A percentile compares a stretch with the other conserved stretches of the same genome.
phyloP scores from a whole-genome alignment of 2,888 invertebrate genomes.

The Resseliella maxima region DNA sequence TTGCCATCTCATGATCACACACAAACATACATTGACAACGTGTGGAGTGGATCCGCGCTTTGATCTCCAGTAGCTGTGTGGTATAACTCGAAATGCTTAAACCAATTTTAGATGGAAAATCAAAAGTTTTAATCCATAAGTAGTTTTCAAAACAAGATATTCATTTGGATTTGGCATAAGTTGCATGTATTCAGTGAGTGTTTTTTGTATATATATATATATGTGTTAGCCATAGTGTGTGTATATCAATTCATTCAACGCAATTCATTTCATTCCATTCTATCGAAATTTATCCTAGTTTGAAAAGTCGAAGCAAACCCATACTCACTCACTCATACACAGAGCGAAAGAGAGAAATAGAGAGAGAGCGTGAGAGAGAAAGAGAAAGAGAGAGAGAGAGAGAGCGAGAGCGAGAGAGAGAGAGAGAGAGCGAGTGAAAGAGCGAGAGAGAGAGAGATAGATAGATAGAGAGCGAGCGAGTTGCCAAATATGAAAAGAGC shows the following conservation, averaged over 20 bases:
- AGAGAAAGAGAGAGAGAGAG: too few species aligned
- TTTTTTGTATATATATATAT: neutral
- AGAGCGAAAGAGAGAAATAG: too few species aligned
- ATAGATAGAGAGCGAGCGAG: too few species aligned
- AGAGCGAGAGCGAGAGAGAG: too few species aligned
- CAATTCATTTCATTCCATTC: neutral
- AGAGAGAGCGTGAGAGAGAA: too few species aligned
- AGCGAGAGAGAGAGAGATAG: too few species aligned
- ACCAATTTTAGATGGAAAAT: conserved; percentile 30
- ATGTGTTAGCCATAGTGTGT: neutral
- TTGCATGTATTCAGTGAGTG: neutral
- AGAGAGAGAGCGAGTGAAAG: too few species aligned
- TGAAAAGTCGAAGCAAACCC: neutral
- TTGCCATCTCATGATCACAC: neutral
- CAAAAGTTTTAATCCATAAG: conserved; percentile 51
- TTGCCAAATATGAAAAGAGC: neutral
- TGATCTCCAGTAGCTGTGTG: neutral
- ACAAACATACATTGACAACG: neutral
- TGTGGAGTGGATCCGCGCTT: neutral
- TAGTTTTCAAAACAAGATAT: conserved; percentile 53
- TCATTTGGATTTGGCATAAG: conserved; percentile 41
- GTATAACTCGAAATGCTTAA: neutral
- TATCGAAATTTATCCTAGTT: conserved; percentile 26
- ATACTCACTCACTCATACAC: neutral
- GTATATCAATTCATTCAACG: conserved; percentile 25